phyloP scores from a whole-genome alignment of 2,797 vertebrate genomes.

The Brachyrhaphis roseni region DNA sequence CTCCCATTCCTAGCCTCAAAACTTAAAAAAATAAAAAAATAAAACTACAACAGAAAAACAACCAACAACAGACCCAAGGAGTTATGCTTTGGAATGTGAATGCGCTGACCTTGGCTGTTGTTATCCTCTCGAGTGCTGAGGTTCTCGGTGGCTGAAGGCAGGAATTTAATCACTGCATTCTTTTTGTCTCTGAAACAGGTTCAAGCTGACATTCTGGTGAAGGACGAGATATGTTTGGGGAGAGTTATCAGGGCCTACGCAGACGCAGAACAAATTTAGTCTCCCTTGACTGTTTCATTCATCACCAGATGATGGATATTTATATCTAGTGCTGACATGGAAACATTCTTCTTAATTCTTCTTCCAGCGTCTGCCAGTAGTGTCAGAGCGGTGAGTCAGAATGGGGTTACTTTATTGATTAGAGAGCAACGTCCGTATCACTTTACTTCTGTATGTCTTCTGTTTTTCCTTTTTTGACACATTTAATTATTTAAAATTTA shows the following conservation, averaged over 20 bases:
- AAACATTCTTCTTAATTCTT: slow-evolving; percentile 57
- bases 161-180: slow-evolving; percentile 74
- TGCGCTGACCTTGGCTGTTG: slow-evolving; percentile 67
- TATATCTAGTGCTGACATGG: slow-evolving; percentile 31
- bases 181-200: slow-evolving; percentile 62
- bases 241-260: slow-evolving; percentile 63
- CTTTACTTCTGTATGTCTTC: background rate
- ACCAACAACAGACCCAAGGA: slow-evolving; percentile 44
- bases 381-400: slow-evolving; percentile 13
- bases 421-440: slow-evolving; percentile 11
- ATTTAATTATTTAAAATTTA: background rate
- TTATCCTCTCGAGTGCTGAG: slow-evolving; percentile 49
- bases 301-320: slow-evolving; percentile 59
- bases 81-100: slow-evolving; percentile 48
- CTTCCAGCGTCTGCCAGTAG: slow-evolving; percentile 20
- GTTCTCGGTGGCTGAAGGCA: slow-evolving; percentile 69
- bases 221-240: slow-evolving; percentile 65
- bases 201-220: slow-evolving; percentile 63
- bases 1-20: slow-evolving; percentile 14
- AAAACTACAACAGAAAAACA: slow-evolving; percentile 46
- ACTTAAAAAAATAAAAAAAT: slow-evolving; percentile 25
- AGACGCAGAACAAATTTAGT: slow-evolving; percentile 57
- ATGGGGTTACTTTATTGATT: slow-evolving; percentile 37
- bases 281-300: slow-evolving; percentile 36
- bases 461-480: background rate